Evolutionary conservation across 35 echinoderm and acorn worm genomes (phyloP), one percentile per base, ranked within the genome.

Genomic region (Holothuria glaberrima): DNA sequence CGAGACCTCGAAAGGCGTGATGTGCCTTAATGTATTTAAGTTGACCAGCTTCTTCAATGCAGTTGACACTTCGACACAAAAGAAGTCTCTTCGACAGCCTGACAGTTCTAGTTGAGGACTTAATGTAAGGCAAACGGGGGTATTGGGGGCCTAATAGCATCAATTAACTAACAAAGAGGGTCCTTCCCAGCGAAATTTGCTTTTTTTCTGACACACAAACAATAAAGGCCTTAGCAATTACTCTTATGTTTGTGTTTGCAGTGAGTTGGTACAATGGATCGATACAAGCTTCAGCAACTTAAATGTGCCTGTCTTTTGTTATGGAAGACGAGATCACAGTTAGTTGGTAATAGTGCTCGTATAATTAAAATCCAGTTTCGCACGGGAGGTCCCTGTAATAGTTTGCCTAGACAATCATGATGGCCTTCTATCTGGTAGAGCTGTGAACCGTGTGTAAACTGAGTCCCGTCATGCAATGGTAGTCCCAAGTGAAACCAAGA

Each of bases 51-150:
- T 48, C 74, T 13, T 48, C 74, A 78, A 78, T 73, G 27, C 74
- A 35, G 22, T 78, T 48, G 74, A 78, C 74, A 78, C 74, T 78
- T 78, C 21, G 74, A 25, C 74, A 78, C 38, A 78, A 78, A 35
- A 48, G 74, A 30, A 50, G 14, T 48, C n/a, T 78, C 50, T 78
- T 78, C 36, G 50, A 78, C 74, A 78, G 50, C 21, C 50, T 78
- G 20, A 27, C 19, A 78, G 25, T 45, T 78, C 74, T 78, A 22
- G 18, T 78, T 48, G 74, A 78, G 74, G 74, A 26, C 74, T 78
- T 78, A 75, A 78, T 78, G 74, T 78, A 78, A 78, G 74, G 74
- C 29, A 78, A 78, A 78, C 38, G 74, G 50, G 21, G 74, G 50
- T 78, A 24, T 78, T 48, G 38, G 41, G 44, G 17, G 74, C 50